Percentiles rank a stretch among this genome's conserved stretches.
Conservation (phyloP, 1,140 invertebrate genomes). For the Lerema accius region DNA sequence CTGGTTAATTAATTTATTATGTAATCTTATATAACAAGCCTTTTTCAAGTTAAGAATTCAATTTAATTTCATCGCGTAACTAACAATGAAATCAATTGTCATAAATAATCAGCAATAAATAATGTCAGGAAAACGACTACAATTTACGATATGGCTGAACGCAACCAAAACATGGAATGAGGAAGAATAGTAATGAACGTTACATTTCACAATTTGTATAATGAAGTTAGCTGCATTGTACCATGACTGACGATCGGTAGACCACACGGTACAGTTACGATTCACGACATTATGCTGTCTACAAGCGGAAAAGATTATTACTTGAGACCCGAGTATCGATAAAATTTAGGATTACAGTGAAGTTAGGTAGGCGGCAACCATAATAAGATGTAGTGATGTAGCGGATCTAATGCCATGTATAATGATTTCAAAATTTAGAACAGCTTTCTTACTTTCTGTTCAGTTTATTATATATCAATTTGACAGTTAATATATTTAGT, state of each 20-base stretch:
- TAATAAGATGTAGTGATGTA: slow-evolving; percentile 50
- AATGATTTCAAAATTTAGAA: slow-evolving; percentile 18
- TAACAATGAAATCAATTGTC: too few species aligned
- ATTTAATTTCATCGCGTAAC: too few species aligned
- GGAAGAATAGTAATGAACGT: slow-evolving; percentile 36
- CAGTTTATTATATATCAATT: slow-evolving; percentile 4
- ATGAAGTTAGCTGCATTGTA: slow-evolving; percentile 42
- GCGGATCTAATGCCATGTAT: slow-evolving; percentile 16
- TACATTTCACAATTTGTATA: slow-evolving; percentile 37
- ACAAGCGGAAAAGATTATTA: slow-evolving; percentile 65
- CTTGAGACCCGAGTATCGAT: slow-evolving; percentile 40
- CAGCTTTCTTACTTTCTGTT: slow-evolving; percentile 25
- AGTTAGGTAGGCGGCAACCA: slow-evolving; percentile 24
- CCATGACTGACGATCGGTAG: slow-evolving; percentile 36
- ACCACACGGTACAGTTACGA: slow-evolving; percentile 41
- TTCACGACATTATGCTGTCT: slow-evolving; percentile 49
- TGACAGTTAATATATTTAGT: too few species aligned
- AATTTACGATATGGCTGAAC: slow-evolving; percentile 13
- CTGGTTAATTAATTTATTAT: too few species aligned
- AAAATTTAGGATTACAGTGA: slow-evolving; percentile 57
- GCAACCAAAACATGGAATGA: slow-evolving; percentile 35
- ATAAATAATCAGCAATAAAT: too few species aligned
- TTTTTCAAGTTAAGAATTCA: too few species aligned
- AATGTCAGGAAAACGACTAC: slow-evolving; percentile 23
- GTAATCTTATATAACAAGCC: too few species aligned